Conservation (phyloP, 2,113 vertebrate species). For the Ceratotherium simum region DNA sequence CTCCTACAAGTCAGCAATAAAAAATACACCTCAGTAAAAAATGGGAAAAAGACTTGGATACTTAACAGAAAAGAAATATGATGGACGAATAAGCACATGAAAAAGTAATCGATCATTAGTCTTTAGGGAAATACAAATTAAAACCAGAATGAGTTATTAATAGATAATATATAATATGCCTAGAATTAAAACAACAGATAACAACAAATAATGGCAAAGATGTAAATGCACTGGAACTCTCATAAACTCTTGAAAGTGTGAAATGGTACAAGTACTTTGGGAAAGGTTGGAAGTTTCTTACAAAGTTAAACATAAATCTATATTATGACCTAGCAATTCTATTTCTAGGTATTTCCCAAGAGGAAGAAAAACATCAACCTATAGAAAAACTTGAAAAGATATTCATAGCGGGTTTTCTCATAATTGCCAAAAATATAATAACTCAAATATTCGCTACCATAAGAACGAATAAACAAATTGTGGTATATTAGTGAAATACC, state of each 20-base stretch:
- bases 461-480: neutral
- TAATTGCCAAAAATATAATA: neutral
- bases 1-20: neutral
- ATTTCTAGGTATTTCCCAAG: neutral
- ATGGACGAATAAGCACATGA: neutral
- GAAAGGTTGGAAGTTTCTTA: neutral
- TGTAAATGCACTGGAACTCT: neutral
- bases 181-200: neutral
- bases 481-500: neutral
- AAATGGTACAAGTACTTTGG: neutral
- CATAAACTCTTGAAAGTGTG: neutral
- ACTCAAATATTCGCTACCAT: neutral
- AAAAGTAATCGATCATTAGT: neutral
- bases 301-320: neutral
- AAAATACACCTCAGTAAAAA: neutral
- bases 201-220: neutral
- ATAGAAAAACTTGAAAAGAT: neutral
- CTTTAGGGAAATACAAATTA: constrained; percentile 11
- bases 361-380: neutral
- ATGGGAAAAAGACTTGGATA: neutral
- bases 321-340: neutral
- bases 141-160: neutral
- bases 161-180: neutral
- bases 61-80: neutral
- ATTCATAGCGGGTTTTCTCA: neutral